Evolutionary conservation across 2,797 vertebrate species (phyloP).

Genomic region (Takifugu rubripes): DNA sequence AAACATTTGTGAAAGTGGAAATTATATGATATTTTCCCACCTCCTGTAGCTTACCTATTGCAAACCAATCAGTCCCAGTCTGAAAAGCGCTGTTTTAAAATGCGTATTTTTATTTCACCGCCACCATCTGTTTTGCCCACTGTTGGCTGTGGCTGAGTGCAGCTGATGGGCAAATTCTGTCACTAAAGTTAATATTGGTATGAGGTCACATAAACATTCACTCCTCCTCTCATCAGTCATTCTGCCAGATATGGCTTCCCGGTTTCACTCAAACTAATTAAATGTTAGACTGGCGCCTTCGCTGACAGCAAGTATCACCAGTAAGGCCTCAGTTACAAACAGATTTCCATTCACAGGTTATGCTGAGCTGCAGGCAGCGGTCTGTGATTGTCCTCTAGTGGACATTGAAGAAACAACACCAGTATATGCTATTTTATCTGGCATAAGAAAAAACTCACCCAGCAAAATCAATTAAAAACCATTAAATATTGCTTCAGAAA

Average conservation of each 20-base stretch:
- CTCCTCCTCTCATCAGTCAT: conserved; percentile 36
- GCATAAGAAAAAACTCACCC: too few species aligned
- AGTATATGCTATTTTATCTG: neutral
- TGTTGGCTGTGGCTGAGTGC: conserved; percentile 42
- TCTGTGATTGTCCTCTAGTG: conserved; percentile 62
- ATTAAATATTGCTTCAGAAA: too few species aligned
- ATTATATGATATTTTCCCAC: too few species aligned
- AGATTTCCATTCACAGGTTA: conserved; percentile 11
- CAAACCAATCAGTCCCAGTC: neutral
- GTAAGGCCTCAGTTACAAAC: conserved; percentile 31
- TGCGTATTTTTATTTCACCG: conserved; percentile 20
- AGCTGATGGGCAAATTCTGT: conserved; percentile 81
- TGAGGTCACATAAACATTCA: conserved; percentile 46
- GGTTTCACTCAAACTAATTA: conserved; percentile 63
- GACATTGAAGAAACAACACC: neutral
- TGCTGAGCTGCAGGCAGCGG: conserved; percentile 7
- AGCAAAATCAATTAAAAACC: too few species aligned
- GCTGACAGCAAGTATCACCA: conserved; percentile 65
- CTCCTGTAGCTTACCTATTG: too few species aligned
- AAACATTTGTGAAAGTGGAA: too few species aligned
- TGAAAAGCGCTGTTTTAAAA: neutral
- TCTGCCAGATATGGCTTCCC: conserved; percentile 39
- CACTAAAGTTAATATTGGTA: conserved; percentile 80
- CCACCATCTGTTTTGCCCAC: conserved; percentile 49
- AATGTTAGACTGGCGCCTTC: conserved; percentile 57